phyloP scores from a whole-genome alignment of 2,888 invertebrate species.

The Adela reaumurella region DNA sequence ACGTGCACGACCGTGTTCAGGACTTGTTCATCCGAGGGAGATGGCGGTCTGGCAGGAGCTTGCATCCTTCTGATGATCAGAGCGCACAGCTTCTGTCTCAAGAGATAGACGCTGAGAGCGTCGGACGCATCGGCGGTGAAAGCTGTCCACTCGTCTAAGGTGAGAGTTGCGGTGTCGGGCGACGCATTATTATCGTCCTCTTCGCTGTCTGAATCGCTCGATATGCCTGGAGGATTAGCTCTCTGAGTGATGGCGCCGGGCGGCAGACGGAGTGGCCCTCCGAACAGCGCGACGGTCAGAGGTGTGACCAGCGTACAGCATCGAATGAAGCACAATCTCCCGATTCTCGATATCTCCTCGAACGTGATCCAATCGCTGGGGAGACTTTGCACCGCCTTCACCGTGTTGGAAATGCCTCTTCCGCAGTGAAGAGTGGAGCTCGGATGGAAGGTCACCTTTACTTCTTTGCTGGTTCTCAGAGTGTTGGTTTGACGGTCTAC shows the following conservation, averaged over 20 bases:
- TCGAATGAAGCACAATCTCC: constrained; percentile 67
- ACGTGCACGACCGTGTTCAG: constrained; percentile 63
- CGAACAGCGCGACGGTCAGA: constrained; percentile 74
- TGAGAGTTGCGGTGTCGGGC: constrained; percentile 43
- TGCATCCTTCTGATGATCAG: constrained; percentile 62
- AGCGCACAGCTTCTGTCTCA: constrained; percentile 71
- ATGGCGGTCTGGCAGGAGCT: constrained; percentile 54
- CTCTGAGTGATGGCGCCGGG: constrained; percentile 37
- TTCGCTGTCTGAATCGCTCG: constrained; percentile 46
- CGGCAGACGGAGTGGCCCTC: constrained; percentile 65
- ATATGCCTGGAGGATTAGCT: constrained; percentile 41
- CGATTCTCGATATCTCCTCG: constrained; percentile 76
- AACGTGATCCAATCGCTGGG: constrained; percentile 84
- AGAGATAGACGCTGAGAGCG: constrained; percentile 61
- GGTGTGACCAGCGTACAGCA: constrained; percentile 81
- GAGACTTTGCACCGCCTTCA: constrained; percentile 36
- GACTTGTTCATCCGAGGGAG: constrained; percentile 64
- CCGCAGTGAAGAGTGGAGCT: constrained; percentile 62
- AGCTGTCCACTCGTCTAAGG: constrained; percentile 72
- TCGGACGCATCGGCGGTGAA: constrained; percentile 67
- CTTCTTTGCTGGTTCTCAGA: constrained; percentile 62
- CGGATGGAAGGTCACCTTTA: constrained; percentile 50
- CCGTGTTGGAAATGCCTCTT: constrained; percentile 37
- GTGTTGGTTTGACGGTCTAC: constrained; percentile 62
- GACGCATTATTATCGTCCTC: constrained; percentile 34